Percentiles rank a stretch among this genome's conserved stretches.
Evolutionary conservation across 2,888 invertebrate genomes (phyloP).

Genomic region (Penaeus monodon): DNA sequence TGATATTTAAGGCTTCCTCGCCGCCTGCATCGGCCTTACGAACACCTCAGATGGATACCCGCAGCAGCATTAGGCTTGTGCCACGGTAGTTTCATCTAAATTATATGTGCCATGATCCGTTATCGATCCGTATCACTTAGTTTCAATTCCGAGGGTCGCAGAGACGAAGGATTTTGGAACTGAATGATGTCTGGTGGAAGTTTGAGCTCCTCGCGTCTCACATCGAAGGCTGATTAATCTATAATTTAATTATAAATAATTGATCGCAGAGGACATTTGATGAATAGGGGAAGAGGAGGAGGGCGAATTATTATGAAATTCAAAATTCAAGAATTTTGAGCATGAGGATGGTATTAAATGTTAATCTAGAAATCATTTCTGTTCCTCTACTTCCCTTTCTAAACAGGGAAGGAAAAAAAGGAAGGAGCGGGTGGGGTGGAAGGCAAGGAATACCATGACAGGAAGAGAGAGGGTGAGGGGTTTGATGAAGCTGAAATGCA

Average conservation of each 20-base stretch:
- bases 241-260: constrained; percentile 65
- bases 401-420: neutral
- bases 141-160: constrained; percentile 30
- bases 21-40: neutral
- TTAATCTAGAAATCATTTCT: constrained; percentile 16
- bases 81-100: constrained; percentile 19
- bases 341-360: constrained; percentile 34
- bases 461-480: constrained; percentile 35
- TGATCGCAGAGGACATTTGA: constrained; percentile 60
- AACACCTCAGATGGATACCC: neutral
- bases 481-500: constrained; percentile 49
- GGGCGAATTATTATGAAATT: constrained; percentile 52
- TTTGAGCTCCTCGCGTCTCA: constrained; percentile 46
- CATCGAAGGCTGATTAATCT: constrained; percentile 65
- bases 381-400: constrained; percentile 8
- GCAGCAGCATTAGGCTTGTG: neutral
- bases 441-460: constrained; percentile 23
- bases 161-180: constrained; percentile 45
- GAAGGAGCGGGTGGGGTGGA: constrained; percentile 18
- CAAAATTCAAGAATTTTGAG: constrained; percentile 38
- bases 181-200: constrained; percentile 41
- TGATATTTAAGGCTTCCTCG: neutral
- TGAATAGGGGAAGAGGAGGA: constrained; percentile 58
- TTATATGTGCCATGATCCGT: constrained; percentile 36
- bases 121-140: constrained; percentile 42